phyloP scores from a whole-genome alignment of 30 jellyfish, hydroid and myxozoan species.

The Aurelia coerulea region DNA sequence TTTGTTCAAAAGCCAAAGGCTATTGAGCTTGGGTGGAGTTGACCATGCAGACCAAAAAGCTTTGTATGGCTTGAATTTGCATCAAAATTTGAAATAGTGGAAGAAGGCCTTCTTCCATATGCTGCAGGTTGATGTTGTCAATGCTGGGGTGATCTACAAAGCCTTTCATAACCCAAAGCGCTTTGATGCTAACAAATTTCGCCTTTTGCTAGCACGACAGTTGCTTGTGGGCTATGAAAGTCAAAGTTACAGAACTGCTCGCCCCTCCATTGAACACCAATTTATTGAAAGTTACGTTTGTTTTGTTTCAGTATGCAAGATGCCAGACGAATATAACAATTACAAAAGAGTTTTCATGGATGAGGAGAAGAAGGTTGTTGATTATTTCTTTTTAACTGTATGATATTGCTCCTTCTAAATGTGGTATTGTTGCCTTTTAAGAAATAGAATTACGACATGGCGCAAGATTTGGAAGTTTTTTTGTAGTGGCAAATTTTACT shows the following conservation, averaged over 20 bases:
- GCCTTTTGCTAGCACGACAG: not conserved
- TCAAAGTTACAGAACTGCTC: conserved; percentile 5
- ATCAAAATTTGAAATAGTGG: conserved; percentile 36
- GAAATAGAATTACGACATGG: too few species aligned
- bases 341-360: too few species aligned
- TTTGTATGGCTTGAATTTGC: not conserved
- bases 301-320: too few species aligned
- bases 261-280: conserved; percentile 11
- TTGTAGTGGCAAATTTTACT: too few species aligned
- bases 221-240: conserved; percentile 27
- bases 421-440: too few species aligned
- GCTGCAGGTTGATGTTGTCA: conserved; percentile 35
- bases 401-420: too few species aligned
- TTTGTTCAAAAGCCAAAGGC: conserved; percentile 8
- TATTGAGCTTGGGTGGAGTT: conserved; percentile 50
- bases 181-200: conserved; percentile 1
- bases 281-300: too few species aligned
- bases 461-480: too few species aligned
- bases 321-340: too few species aligned
- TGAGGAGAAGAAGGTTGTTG: too few species aligned
- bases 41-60: conserved; percentile 52
- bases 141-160: conserved; percentile 40
- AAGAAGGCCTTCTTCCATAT: conserved; percentile 40
- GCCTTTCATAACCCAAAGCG: conserved; percentile 22
- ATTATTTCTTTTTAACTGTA: too few species aligned